A percentile compares a stretch with the other conserved stretches of the same genome.
phyloP scores from a whole-genome alignment of 64 coral and sea anemone genomes.

The Montipora capricornis region DNA sequence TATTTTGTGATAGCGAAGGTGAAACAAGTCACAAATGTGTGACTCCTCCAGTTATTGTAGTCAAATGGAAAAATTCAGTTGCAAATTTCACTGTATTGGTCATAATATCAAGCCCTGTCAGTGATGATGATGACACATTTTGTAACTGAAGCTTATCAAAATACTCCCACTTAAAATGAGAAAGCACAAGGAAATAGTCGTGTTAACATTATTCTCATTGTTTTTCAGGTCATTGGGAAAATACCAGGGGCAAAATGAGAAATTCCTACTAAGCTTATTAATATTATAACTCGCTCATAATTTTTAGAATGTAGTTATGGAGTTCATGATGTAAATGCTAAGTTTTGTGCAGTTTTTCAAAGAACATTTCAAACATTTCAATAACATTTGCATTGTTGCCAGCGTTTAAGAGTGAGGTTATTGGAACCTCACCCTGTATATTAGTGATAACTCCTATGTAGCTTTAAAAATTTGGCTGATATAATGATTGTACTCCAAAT shows the following conservation, averaged over 20 bases:
- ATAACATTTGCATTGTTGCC: neutral
- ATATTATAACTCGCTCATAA: neutral
- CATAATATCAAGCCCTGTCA: too few species aligned
- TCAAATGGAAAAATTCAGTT: neutral
- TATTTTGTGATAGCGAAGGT: too few species aligned
- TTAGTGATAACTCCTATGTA: neutral
- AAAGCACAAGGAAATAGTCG: neutral
- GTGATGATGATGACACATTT: too few species aligned
- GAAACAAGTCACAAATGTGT: too few species aligned
- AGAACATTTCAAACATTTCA: neutral
- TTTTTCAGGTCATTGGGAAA: conserved; percentile 91
- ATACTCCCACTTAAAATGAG: too few species aligned
- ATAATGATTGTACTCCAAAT: too few species aligned
- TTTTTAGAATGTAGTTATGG: conserved; percentile 1
- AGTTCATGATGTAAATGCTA: neutral
- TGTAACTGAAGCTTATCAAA: too few species aligned
- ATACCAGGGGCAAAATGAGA: conserved; percentile 92
- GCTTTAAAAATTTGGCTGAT: neutral
- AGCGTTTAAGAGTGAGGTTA: neutral
- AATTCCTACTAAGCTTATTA: neutral
- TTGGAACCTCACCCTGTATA: too few species aligned
- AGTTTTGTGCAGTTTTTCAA: neutral
- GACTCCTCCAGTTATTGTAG: too few species aligned
- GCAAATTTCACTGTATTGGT: too few species aligned
- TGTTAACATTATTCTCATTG: neutral